These are phyloP conservation scores for Rhamnusium bicolor DNA, from an alignment of 2,888 invertebrate species.

Conservation along the genomic window DNA sequence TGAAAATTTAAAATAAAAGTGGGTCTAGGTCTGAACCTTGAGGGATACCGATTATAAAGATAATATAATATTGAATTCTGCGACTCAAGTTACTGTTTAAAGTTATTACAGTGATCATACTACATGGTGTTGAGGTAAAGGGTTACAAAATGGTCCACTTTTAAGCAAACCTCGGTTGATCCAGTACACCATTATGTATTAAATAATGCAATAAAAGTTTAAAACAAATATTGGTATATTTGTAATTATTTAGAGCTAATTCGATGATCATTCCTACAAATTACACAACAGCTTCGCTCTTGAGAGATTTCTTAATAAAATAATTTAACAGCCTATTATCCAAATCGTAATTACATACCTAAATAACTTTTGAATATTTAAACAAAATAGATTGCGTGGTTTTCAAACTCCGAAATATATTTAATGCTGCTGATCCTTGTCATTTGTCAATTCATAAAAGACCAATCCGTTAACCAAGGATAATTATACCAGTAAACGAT, in stretches of 20 bases:
- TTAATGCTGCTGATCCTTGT: not conserved
- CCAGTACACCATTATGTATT: no score
- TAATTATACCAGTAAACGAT: slow-evolving; percentile 43
- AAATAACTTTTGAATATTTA: slow-evolving; percentile 20
- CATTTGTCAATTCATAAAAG: not conserved
- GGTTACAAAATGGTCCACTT: no score
- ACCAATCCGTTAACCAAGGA: slow-evolving; percentile 42
- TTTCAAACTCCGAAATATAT: slow-evolving; percentile 19
- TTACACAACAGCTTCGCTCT: not conserved
- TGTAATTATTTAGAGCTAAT: not conserved
- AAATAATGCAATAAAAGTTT: no score
- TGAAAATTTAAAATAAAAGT: no score
- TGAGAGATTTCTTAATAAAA: slow-evolving; percentile 22
- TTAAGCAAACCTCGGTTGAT: no score
- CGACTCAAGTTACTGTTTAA: no score
- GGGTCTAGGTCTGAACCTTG: no score
- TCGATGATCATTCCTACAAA: not conserved
- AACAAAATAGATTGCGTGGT: slow-evolving; percentile 16
- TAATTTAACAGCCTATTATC: slow-evolving; percentile 29
- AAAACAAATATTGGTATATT: not conserved
- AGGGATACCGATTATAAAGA: no score
- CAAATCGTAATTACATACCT: slow-evolving; percentile 32
- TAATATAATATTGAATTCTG: no score
- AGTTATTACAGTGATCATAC: no score
- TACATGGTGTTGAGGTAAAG: no score